Evolutionary conservation across 23 tunicate species (phyloP).

Genomic region (Halocynthia roretzi): DNA sequence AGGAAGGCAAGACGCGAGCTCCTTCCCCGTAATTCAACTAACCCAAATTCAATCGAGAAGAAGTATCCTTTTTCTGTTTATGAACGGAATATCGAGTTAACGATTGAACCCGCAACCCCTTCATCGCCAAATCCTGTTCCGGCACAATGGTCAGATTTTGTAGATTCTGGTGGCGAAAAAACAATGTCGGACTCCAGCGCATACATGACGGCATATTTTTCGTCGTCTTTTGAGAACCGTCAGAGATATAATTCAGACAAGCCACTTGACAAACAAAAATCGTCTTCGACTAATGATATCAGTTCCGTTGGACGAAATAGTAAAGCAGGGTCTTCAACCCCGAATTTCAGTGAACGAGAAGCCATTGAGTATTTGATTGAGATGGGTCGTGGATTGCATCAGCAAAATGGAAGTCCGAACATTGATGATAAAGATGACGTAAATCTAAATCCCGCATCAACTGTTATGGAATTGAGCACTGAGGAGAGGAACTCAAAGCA

Average conservation of each 20-base stretch:
- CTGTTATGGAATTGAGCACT: background rate
- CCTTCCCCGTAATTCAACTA: no score
- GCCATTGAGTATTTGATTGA: background rate
- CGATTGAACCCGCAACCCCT: no score
- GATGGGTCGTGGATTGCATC: background rate
- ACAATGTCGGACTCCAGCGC: slow-evolving; percentile 5
- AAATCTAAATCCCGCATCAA: background rate
- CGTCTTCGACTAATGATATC: no score
- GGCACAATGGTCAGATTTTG: no score
- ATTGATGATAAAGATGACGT: background rate
- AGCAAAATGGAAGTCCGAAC: background rate
- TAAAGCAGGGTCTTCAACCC: background rate
- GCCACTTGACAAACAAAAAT: no score
- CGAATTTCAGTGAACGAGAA: slow-evolving; percentile 5
- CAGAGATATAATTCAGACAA: no score
- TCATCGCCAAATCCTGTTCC: no score
- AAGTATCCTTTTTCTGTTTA: no score
- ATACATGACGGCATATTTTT: slow-evolving; percentile 5
- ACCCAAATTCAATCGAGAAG: no score
- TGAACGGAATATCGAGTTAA: no score
- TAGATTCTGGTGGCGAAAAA: background rate
- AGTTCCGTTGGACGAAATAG: no score
- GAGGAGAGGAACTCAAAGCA: background rate
- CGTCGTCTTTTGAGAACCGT: background rate
- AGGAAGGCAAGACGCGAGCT: no score